Evolutionary conservation across 2,888 invertebrate genomes (phyloP).

Genomic region (Leptinotarsa haldemani): DNA sequence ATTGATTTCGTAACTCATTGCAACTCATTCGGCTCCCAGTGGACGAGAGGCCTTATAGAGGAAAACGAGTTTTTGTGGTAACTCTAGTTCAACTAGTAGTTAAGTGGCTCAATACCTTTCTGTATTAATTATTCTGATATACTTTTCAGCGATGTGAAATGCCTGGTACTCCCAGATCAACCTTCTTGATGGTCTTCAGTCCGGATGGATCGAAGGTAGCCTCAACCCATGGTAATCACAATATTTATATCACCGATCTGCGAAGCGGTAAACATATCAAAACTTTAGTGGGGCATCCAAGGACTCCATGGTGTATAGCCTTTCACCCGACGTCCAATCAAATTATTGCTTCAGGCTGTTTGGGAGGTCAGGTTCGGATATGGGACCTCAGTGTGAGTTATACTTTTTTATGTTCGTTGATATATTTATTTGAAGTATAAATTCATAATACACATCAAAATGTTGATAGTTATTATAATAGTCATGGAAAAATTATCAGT

Average conservation of each 20-base stretch:
- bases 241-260: constrained; percentile 85
- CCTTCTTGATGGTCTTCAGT: constrained; percentile 89
- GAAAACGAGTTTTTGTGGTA: too few relatives aligned
- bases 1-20: too few relatives aligned
- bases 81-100: too few relatives aligned
- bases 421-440: constrained; percentile 26
- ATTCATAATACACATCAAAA: too few relatives aligned
- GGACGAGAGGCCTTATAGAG: too few relatives aligned
- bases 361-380: constrained; percentile 89
- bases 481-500: too few relatives aligned
- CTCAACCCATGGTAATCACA: constrained; percentile 90
- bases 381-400: constrained; percentile 81
- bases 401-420: not conserved
- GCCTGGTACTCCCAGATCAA: constrained; percentile 81
- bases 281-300: constrained; percentile 83
- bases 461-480: too few relatives aligned
- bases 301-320: constrained; percentile 91
- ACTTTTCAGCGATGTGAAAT: constrained; percentile 69
- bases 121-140: not conserved
- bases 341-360: constrained; percentile 87
- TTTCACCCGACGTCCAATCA: constrained; percentile 88
- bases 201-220: constrained; percentile 87
- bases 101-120: too few relatives aligned
- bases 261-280: constrained; percentile 82
- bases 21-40: too few relatives aligned